Evolutionary conservation across 1,140 invertebrate genomes (phyloP).

Genomic region (Drosophila kanapiae): DNA sequence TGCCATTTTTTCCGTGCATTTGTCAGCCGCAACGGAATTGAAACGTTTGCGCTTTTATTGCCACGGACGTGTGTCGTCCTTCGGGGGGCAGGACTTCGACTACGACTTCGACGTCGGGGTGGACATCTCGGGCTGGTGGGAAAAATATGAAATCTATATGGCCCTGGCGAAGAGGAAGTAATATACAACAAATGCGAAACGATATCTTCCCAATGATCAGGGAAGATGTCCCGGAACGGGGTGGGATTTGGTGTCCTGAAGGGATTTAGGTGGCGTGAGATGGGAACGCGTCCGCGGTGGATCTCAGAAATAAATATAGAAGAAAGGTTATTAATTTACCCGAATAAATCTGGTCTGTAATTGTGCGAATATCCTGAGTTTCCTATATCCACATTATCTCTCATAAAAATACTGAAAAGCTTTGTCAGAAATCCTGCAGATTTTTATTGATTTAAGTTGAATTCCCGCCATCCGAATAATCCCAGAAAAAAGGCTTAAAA

Average conservation of each 20-base stretch:
- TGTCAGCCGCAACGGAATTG: constrained; percentile 84
- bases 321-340: not conserved
- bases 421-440: not conserved
- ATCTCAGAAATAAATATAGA: not conserved
- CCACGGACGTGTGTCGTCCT: constrained; percentile 66
- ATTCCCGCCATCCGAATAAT: not conserved
- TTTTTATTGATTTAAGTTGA: not conserved
- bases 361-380: not conserved
- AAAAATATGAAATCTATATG: constrained; percentile 74
- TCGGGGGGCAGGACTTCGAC: constrained; percentile 10
- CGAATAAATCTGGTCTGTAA: too few species aligned
- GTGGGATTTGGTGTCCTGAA: constrained; percentile 1
- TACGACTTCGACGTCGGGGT: constrained; percentile 1
- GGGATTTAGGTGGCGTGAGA: not conserved
- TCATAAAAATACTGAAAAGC: not conserved
- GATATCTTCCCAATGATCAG: constrained; percentile 53
- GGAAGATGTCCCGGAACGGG: constrained; percentile 1
- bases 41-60: constrained; percentile 83
- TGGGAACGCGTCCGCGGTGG: not conserved
- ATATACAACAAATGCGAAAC: constrained; percentile 74
- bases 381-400: not conserved
- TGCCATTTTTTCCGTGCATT: constrained; percentile 75
- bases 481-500: not conserved
- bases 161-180: constrained; percentile 55
- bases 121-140: constrained; percentile 58